These are phyloP conservation scores for Rhaphigaster nebulosa DNA, from an alignment of 2,888 invertebrate species.

Conservation along the genomic window DNA sequence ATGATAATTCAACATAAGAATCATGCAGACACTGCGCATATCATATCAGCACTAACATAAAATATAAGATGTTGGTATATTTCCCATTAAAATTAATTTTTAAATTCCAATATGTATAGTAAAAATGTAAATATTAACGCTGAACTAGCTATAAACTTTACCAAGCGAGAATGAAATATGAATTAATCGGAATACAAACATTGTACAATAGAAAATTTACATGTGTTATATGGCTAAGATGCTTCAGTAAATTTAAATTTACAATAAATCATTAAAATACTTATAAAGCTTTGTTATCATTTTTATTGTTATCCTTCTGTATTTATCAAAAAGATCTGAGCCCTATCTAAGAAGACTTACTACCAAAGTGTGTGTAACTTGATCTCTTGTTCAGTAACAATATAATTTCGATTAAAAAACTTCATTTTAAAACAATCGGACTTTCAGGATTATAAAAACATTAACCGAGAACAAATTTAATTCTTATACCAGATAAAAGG, in stretches of 20 bases:
- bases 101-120: background rate
- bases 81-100: too few relatives aligned
- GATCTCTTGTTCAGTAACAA: background rate
- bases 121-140: background rate
- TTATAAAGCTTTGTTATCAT: too few relatives aligned
- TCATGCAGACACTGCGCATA: background rate
- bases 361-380: conserved; percentile 44
- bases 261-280: background rate
- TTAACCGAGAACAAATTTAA: background rate
- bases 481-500: background rate
- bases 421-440: background rate
- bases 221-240: background rate
- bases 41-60: background rate
- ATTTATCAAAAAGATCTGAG: too few relatives aligned
- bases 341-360: conserved; percentile 4
- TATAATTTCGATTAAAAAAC: background rate
- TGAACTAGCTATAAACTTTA: background rate
- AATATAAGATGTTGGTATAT: background rate
- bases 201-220: background rate
- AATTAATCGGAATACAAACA: background rate
- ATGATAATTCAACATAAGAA: background rate
- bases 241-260: background rate
- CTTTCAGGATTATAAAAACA: background rate
- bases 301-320: too few relatives aligned
- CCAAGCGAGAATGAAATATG: background rate